Base-by-base conservation (phyloP, 30 jellyfish, hydroid and myxozoan genomes). In the Pelagia noctiluca region DNA sequence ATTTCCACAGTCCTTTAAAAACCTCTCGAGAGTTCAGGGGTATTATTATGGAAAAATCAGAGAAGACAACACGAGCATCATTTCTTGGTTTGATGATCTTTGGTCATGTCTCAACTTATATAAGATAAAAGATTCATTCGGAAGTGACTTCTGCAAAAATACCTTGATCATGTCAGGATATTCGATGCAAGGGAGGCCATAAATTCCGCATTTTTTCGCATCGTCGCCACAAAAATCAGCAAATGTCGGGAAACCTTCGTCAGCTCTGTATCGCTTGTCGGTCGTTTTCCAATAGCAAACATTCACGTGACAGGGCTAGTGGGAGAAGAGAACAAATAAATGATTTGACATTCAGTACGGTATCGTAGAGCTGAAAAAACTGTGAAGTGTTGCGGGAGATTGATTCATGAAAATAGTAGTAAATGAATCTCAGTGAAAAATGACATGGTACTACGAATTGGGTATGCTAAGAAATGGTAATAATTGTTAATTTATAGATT, bases 141-240 rank as follows among this genome's bases (percentile, higher is more conserved):
- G 12, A 42, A 42, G 57, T 42, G 57, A 8, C 16, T 5, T 42
- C 3, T 66, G 64, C 11, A 37, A 29, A 0, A 75, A 0, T 30
- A 92, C 96, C 89, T 92, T 92, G 0, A 92, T 68, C 87, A 85
- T 57, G 63, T 96, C 87, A 1, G 98, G 98, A 79, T 92, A 92
- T 81, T 92, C 98, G 71, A 78, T 70, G 64, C 91, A 92, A 25
- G 98, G 96, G 52, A 86, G 50, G 34, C 96, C 98, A 84, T 92
- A 92, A 4, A 75, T 75, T 28, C 36, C 74, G 37, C 89, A 82
- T 72, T 79, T 71, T 50, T 78, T 84, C 18, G 89, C 76, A 0
- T 73, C 53, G 36, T 78, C 89, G 57, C 66, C 31, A 2, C 92
- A 76, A 33, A 75, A 65, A 52, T 78, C 89, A 47, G 75, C 80